Percentiles rank a stretch among this genome's conserved stretches.
Evolutionary conservation across 2,888 invertebrate genomes (phyloP).

Genomic region (Caenorhabditis parvicauda): DNA sequence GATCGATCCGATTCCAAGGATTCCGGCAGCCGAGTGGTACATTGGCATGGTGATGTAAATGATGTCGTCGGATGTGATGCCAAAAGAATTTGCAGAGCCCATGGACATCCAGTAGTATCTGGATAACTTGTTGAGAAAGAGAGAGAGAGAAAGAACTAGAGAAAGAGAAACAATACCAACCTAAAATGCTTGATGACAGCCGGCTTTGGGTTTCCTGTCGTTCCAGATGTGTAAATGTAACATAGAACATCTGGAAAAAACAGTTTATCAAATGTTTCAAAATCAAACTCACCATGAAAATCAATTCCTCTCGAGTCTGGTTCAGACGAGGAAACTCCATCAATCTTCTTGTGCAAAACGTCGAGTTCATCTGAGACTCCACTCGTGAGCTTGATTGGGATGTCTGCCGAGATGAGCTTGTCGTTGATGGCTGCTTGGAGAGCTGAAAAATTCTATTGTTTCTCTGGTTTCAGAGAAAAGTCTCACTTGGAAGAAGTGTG

Average conservation of each 20-base stretch:
- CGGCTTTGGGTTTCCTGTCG: slow-evolving; percentile 95
- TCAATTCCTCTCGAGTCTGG: slow-evolving; percentile 28
- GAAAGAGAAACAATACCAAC: no score
- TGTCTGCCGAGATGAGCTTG: slow-evolving; percentile 32
- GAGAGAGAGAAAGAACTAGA: no score
- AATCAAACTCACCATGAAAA: slow-evolving; percentile 38
- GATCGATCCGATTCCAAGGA: slow-evolving; percentile 65
- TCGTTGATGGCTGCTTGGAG: slow-evolving; percentile 40
- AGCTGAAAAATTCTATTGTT: slow-evolving; percentile 29
- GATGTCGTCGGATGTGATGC: slow-evolving; percentile 70
- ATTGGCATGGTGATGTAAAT: slow-evolving; percentile 88
- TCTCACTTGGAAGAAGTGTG: slow-evolving; percentile 47
- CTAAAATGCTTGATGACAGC: slow-evolving; percentile 90
- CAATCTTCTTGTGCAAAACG: slow-evolving; percentile 21
- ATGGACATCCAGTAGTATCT: slow-evolving; percentile 51
- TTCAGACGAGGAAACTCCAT: slow-evolving; percentile 20
- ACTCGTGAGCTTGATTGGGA: slow-evolving; percentile 34
- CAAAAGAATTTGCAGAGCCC: slow-evolving; percentile 41
- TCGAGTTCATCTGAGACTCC: slow-evolving; percentile 8
- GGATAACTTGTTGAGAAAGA: slow-evolving; percentile 1
- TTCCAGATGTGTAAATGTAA: slow-evolving; percentile 97
- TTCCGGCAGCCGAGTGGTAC: slow-evolving; percentile 91
- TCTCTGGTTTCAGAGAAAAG: neutral
- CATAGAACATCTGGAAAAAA: slow-evolving; percentile 69
- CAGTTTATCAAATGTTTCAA: neutral